Base-by-base conservation (phyloP, 1,140 invertebrate species). In the Cyphomyrmex costatus region DNA sequence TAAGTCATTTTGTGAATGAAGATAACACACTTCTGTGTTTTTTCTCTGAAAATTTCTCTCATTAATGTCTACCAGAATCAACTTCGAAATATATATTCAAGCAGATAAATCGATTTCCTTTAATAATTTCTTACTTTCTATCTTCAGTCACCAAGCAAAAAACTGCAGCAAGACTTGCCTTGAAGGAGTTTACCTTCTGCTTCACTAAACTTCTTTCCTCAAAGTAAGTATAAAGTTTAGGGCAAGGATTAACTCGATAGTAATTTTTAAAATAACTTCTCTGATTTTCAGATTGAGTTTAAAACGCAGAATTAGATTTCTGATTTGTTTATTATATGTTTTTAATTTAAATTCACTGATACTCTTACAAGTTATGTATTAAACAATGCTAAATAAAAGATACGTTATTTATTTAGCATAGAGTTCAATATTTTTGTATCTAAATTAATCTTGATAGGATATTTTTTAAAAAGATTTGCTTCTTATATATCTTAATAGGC, bases 171-270 rank as follows among this genome's bases (percentile, higher is more conserved):
- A 74, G 79, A 49, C 21, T n/a, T 73, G 36, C 70, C 68, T 73
- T 73, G 19, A 73, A 83, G 68, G 27, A 80, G 53, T 83, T 83
- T 83, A 73, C 27, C 53, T 83, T 83, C 56, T 74, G 53, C 79
- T 83, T 56, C 36, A 60, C 79, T 83, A 73, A 83, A 83, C 68
- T 83, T 83, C 79, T 83, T 73, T 83, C 77, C 66, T 73, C 53
- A 83, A 83, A 82, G 78, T 79, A 68, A 80, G 78, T 83, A 83
- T 83, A 42, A 83, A 83, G 79, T 83, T 83, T 83, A 83, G 68
- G 68, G 68, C n/a, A 60, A 60, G 68, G 53, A 83, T 83, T 83
- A 83, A 60, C 68, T 83, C 60, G 36, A 51, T 49, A n/a, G 68
- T 73, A 83, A 83, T 83, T 83, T 83, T 83, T 83, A 60, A 83